phyloP scores from a whole-genome alignment of 2,888 invertebrate species.

The Euzetes globulus region DNA sequence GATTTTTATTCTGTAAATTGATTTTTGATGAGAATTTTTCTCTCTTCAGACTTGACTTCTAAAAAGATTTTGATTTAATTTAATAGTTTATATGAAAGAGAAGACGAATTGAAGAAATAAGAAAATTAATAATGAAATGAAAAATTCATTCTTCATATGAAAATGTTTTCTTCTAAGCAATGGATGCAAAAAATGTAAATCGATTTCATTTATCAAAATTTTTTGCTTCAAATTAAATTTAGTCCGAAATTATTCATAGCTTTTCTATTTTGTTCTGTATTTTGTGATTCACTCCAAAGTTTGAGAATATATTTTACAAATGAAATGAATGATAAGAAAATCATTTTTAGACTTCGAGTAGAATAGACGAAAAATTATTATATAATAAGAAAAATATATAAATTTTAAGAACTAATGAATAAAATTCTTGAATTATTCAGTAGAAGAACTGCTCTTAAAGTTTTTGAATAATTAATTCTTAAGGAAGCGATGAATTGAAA shows the following conservation, averaged over 20 bases:
- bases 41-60: not conserved
- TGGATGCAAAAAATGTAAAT: not conserved
- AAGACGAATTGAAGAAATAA: not conserved
- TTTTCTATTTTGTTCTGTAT: not conserved
- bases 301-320: no score
- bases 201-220: conserved; percentile 10
- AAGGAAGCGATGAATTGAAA: no score
- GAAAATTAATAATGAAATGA: conserved; percentile 8
- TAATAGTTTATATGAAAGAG: not conserved
- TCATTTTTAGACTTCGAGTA: no score
- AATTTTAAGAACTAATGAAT: no score
- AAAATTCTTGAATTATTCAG: no score
- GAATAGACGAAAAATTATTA: no score
- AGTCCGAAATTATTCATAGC: conserved; percentile 8
- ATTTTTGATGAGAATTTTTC: conserved; percentile 15
- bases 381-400: no score
- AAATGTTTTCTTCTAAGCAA: not conserved
- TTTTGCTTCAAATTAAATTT: conserved; percentile 5
- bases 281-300: not conserved
- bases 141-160: not conserved
- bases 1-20: conserved; percentile 8
- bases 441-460: no score
- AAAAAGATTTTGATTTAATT: not conserved
- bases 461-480: no score
- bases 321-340: no score